Conservation (phyloP, 2,113 vertebrate species). For the Propithecus coquereli region DNA sequence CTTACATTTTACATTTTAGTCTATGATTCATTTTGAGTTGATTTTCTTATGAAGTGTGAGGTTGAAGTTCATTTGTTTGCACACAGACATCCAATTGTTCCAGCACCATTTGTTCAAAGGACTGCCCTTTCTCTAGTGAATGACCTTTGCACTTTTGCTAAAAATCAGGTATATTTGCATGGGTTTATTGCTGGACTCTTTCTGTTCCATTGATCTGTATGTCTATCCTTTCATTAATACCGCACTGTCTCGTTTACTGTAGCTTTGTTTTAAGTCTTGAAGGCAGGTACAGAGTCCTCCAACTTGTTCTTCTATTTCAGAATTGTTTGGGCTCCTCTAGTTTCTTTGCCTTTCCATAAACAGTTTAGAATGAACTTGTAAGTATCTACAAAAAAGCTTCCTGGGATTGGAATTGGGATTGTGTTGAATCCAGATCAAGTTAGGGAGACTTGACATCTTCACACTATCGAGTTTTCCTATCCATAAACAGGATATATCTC, state of each 20-base stretch:
- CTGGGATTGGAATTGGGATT: not conserved
- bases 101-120: not conserved
- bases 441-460: not conserved
- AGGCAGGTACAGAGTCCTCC: not conserved
- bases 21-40: not conserved
- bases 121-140: not conserved
- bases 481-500: not conserved
- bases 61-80: not conserved
- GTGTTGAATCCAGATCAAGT: not conserved
- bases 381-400: not conserved
- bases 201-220: not conserved
- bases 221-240: not conserved
- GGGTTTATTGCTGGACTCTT: not conserved
- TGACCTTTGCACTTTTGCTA: not conserved
- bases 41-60: not conserved
- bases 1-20: not conserved
- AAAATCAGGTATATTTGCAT: not conserved
- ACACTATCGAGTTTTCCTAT: not conserved
- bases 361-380: not conserved
- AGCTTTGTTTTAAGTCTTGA: not conserved
- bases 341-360: not conserved
- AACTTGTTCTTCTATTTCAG: not conserved
- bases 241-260: fast-evolving
- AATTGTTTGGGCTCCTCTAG: not conserved
- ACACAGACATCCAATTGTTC: not conserved